phyloP scores from a whole-genome alignment of 2,888 invertebrate genomes.

The Ceriagrion tenellum region DNA sequence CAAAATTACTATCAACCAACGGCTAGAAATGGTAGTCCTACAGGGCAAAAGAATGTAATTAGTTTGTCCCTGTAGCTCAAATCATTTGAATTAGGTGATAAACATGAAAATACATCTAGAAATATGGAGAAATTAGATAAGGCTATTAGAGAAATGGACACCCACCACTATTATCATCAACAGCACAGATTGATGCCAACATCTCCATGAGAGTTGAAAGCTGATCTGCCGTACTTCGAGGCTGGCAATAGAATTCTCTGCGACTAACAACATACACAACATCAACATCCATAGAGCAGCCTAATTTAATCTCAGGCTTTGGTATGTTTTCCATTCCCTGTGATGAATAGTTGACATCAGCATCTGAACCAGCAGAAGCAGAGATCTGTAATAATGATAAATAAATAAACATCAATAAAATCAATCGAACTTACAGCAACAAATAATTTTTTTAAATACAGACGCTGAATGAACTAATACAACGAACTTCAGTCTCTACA shows the following conservation, averaged over 20 bases:
- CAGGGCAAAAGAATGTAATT: too few species aligned
- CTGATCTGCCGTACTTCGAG: background rate
- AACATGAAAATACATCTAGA: too few species aligned
- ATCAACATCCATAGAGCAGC: constrained; percentile 12
- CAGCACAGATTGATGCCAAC: background rate
- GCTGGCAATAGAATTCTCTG: constrained; percentile 40
- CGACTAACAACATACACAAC: constrained; percentile 25
- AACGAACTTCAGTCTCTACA: too few species aligned
- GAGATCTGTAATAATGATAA: background rate
- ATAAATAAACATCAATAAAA: too few species aligned
- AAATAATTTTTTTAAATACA: too few species aligned
- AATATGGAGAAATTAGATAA: too few species aligned
- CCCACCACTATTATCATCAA: background rate
- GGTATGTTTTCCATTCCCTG: constrained; percentile 11
- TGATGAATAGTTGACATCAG: background rate
- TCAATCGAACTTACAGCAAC: too few species aligned
- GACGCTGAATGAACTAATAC: too few species aligned
- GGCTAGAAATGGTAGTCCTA: too few species aligned
- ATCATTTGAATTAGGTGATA: too few species aligned
- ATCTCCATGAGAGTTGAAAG: background rate
- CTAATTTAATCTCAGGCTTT: background rate
- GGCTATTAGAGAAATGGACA: background rate
- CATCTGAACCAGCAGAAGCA: background rate
- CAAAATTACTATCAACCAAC: too few species aligned
- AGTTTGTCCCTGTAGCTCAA: too few species aligned